Evolutionary conservation across 2,113 vertebrate genomes (phyloP), one percentile per base, ranked within the genome.

Genomic region (Oostethus manadensis): DNA sequence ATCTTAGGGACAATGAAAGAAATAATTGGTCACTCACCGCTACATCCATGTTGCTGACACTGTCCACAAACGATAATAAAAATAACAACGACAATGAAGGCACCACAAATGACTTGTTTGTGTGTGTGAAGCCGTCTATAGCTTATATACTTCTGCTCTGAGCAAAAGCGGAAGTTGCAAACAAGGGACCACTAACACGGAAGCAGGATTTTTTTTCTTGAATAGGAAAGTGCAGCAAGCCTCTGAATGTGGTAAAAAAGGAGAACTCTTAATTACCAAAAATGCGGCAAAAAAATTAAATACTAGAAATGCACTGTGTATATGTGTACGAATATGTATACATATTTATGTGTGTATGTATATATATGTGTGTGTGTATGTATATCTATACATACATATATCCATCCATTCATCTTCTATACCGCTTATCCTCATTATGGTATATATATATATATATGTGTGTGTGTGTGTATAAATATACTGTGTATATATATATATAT

Each of bases 131-230:
- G 60, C 7, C 13, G 0, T 18, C 9, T 8, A 0, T 17, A 8
- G 13, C 18, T 38, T 54, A 38, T 51, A 29, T 48, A 18, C 29
- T 73, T 74, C 70, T 61, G 66, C 51, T 66, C 77, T 50, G 10
- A 13, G 10, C 8, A 55, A 9, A 83, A 74, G 33, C 11, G 62
- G 82, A 84, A 84, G 72, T 54, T 8, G 8, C 15, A 51, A 7
- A 1, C 3, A 51, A 1, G 13, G 35, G 42, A 14, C 46, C 29
- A 33, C 29, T 4, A 33, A 33, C 8, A 22, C 29, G 45, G 1
- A 20, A 20, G 16, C 8, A 1, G 56, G 23, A 71, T 73, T 82
- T 82, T 66, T 69, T 14, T 23, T 35, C 14, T 22, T 29, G 1
- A 20, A 60, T 62, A 10, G 11, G 29, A 6, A 61, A 45, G 15